phyloP scores from a whole-genome alignment of 1,140 invertebrate genomes.

The Drosophila varians region DNA sequence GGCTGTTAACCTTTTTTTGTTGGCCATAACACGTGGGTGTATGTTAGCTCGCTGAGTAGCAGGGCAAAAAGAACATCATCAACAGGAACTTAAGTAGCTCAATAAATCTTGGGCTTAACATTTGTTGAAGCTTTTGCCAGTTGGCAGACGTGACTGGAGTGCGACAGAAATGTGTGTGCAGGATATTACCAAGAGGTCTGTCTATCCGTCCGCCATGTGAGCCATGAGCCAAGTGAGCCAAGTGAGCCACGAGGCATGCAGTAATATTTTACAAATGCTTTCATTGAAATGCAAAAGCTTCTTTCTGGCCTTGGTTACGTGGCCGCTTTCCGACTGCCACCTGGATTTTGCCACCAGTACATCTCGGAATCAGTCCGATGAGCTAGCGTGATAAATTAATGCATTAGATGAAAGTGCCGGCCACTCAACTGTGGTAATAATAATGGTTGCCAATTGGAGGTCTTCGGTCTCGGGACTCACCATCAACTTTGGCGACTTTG shows the following conservation, averaged over 20 bases:
- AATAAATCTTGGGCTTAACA: constrained; percentile 80
- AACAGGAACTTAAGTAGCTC: constrained; percentile 76
- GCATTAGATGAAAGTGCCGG: constrained; percentile 43
- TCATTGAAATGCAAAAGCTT: constrained; percentile 63
- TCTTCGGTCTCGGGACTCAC: constrained; percentile 34
- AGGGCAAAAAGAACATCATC: constrained; percentile 54
- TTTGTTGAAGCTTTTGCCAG: constrained; percentile 69
- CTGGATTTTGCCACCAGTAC: constrained; percentile 35
- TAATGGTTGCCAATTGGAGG: constrained; percentile 17
- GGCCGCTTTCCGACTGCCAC: constrained; percentile 30
- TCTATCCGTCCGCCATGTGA: constrained; percentile 11
- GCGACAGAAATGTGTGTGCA: constrained; percentile 53
- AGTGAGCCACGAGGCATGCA: constrained; percentile 43
- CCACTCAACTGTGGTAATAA: constrained; percentile 26
- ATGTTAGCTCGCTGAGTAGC: constrained; percentile 9
- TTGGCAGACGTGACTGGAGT: constrained; percentile 72
- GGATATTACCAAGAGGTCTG: constrained; percentile 22
- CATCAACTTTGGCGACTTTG: constrained; percentile 34
- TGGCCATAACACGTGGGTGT: constrained; percentile 1
- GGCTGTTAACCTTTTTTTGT: constrained; percentile 46
- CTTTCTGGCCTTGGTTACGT: constrained; percentile 50
- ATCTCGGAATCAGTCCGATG: background rate
- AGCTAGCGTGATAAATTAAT: constrained; percentile 44
- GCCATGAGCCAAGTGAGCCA: background rate
- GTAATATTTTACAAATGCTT: constrained; percentile 69